Evolutionary conservation across 2,113 vertebrate species (phyloP).

Genomic region (Genyomyrus donnyi): DNA sequence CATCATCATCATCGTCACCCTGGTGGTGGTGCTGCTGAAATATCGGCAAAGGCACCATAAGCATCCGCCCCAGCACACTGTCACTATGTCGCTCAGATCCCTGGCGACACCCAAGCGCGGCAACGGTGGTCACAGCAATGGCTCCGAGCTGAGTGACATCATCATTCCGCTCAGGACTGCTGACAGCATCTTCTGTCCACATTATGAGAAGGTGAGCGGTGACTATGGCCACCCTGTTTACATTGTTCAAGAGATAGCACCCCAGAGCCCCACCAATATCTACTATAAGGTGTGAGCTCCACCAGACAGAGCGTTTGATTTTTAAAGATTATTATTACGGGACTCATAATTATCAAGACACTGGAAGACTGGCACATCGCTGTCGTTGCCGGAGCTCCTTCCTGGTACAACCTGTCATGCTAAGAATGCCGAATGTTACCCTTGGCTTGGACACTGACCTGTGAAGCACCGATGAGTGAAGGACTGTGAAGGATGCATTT

Average conservation of each 20-base stretch:
- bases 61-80: conserved; percentile 76
- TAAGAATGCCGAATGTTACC: neutral
- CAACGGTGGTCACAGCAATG: conserved; percentile 73
- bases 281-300: conserved; percentile 94
- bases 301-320: neutral
- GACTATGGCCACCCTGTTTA: conserved; percentile 95
- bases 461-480: neutral
- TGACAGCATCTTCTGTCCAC: conserved; percentile 87
- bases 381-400: neutral
- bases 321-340: neutral
- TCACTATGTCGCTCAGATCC: conserved; percentile 82
- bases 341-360: neutral
- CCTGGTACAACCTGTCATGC: neutral
- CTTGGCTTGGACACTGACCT: neutral
- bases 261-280: conserved; percentile 90
- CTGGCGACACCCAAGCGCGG: conserved; percentile 82
- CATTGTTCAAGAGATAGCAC: conserved; percentile 94
- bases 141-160: conserved; percentile 91
- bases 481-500: neutral
- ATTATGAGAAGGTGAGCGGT: conserved; percentile 89
- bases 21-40: conserved; percentile 77
- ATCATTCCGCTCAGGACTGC: conserved; percentile 86
- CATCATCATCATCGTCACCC: conserved; percentile 71
- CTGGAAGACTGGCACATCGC: neutral
- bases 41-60: conserved; percentile 68